Percentiles rank a stretch among this genome's conserved stretches.
Conservation (phyloP, 2,113 vertebrate species). For the Heptranchias perlo region DNA sequence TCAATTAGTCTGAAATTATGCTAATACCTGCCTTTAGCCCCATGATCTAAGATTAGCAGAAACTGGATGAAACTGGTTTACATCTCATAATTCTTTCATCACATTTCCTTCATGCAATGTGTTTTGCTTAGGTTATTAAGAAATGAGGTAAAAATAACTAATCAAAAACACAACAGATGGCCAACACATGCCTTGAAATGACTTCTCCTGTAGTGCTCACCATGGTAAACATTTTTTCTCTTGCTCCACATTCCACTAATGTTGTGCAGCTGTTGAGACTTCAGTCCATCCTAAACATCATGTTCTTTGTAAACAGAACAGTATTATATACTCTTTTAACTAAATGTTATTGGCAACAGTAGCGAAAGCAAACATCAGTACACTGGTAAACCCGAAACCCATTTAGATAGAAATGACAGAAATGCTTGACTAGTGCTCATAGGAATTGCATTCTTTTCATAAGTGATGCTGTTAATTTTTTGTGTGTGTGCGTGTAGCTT, state of each 20-base stretch:
- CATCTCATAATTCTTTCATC: conserved; percentile 30
- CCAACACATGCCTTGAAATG: conserved; percentile 38
- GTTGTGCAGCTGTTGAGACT: conserved; percentile 37
- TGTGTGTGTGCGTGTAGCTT: neutral
- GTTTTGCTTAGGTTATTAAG: conserved; percentile 36
- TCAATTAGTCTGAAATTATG: conserved; percentile 10
- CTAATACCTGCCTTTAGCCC: neutral
- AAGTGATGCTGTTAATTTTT: neutral
- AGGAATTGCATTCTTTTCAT: conserved; percentile 18
- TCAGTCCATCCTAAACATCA: conserved; percentile 30
- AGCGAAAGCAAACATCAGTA: conserved; percentile 18
- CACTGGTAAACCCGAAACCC: conserved; percentile 18
- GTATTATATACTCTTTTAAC: conserved; percentile 36
- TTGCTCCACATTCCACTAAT: conserved; percentile 39
- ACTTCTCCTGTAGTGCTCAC: conserved; percentile 38
- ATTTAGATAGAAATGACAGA: neutral
- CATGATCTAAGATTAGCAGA: neutral
- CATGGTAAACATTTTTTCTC: conserved; percentile 35
- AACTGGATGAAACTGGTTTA: conserved; percentile 21
- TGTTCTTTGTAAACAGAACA: conserved; percentile 23
- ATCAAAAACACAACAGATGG: conserved; percentile 41
- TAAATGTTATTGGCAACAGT: conserved; percentile 32
- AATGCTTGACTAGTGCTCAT: conserved; percentile 1
- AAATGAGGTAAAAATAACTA: conserved; percentile 40
- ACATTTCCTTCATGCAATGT: conserved; percentile 34